Percentiles rank a stretch among this genome's conserved stretches.
These are phyloP conservation scores for Microplitis deprimator DNA, from an alignment of 2,888 invertebrate species.

Conservation along the genomic window DNA sequence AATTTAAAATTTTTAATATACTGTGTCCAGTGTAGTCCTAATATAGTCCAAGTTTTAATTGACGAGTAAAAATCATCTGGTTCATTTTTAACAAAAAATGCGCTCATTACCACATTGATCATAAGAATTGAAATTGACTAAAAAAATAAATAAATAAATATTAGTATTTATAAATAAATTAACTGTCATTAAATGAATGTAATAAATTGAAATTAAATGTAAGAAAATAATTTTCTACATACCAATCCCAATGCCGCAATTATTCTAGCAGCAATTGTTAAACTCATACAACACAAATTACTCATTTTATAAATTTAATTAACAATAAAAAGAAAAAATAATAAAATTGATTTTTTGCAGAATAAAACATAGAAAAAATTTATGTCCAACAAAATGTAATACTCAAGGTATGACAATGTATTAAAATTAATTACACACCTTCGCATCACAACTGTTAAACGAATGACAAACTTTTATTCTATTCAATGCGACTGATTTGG, in stretches of 20 bases:
- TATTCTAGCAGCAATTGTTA: constrained; percentile 63
- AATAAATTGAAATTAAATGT: neutral
- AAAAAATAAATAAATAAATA: constrained; percentile 35
- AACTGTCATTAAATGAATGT: neutral
- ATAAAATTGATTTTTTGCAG: neutral
- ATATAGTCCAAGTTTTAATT: constrained; percentile 59
- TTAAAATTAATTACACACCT: constrained; percentile 9
- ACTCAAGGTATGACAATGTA: neutral
- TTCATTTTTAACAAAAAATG: constrained; percentile 59
- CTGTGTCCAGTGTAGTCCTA: constrained; percentile 66
- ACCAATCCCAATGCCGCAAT: constrained; percentile 67
- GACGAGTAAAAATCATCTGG: constrained; percentile 58
- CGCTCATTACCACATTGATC: constrained; percentile 64
- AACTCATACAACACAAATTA: constrained; percentile 60
- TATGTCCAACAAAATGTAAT: neutral
- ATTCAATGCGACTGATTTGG: constrained; percentile 43
- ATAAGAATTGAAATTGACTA: constrained; percentile 65
- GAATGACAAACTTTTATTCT: constrained; percentile 31
- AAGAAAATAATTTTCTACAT: constrained; percentile 42
- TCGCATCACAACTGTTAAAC: constrained; percentile 7
- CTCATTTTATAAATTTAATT: constrained; percentile 48
- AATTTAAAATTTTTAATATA: constrained; percentile 55
- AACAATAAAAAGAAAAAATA: neutral
- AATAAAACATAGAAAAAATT: neutral
- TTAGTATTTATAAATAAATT: constrained; percentile 11